Evolutionary conservation across 2,888 invertebrate genomes (phyloP), one percentile per base, ranked within the genome.

Genomic region (Plagodis dolabraria): DNA sequence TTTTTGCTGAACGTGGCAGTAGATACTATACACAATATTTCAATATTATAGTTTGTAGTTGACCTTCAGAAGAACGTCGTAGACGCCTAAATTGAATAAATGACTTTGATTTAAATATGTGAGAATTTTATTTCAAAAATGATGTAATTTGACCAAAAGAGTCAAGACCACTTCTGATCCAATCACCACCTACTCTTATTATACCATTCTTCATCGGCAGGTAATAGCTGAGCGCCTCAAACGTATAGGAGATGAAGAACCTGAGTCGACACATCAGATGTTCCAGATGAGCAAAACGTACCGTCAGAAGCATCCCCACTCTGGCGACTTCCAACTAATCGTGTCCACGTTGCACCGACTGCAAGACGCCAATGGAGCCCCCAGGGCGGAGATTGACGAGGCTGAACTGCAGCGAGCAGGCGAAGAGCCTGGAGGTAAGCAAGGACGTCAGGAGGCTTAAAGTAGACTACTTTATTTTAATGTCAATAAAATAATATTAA

Each of bases 321-420:
- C 76, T 56, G 81, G 74, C 0, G 91, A 91, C 75, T 89, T 87
- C 71, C 80, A 85, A 48, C 46, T 88, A 11, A 81, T 90, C 0
- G 49, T 83, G 67, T 60, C 75, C 0, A 79, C 80, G 0, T 63
- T 87, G 9, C 84, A 89, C 54, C 53, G 57, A 2, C 36, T 86
- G 0, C 78, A 88, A 64, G 85, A 85, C 57, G 70, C 67, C 0
- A 67, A 61, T 0, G 83, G 79, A 0, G 57, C 57, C 0, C 78
- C 82, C 0, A 63, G 82, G 2, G 58, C 71, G 0, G 73, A 81
- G 42, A 33, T 87, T 0, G 48, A 63, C 0, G 87, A 87, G 63
- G 12, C 54, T 0, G 80, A 84, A 0, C 63, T 87, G 12, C 7
- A 9, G 43, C 12, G 6, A 0, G 7, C 43, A 7, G 38, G 9